Conservation (phyloP, 2,113 vertebrate species). For the Cairina moschata region DNA sequence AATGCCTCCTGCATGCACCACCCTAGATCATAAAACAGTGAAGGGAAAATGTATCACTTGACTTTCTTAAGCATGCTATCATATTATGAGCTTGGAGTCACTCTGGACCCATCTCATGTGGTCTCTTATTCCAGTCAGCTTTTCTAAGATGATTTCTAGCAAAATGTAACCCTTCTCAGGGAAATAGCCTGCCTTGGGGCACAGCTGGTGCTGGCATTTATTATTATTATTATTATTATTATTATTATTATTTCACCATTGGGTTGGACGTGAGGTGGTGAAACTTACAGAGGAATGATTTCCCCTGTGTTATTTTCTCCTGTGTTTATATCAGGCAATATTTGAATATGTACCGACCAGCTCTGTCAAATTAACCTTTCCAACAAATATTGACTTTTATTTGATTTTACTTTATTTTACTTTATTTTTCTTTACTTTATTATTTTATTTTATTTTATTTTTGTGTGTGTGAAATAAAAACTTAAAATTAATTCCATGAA, state of each 20-base stretch:
- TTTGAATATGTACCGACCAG: neutral
- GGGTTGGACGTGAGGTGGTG: neutral
- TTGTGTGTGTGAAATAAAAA: neutral
- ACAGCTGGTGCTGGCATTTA: neutral
- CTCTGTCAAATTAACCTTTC: neutral
- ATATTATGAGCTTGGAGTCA: neutral
- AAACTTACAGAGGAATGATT: neutral
- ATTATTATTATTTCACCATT: neutral
- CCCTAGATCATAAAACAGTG: neutral
- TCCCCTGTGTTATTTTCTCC: neutral
- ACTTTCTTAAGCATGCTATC: neutral
- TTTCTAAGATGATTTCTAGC: neutral
- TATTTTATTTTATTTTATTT: too few species aligned
- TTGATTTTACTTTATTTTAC: too few species aligned
- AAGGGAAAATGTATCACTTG: neutral
- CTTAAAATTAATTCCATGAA: neutral
- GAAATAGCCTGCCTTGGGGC: rapidly evolving
- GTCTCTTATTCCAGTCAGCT: neutral
- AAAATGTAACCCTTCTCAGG: neutral
- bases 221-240: too few species aligned
- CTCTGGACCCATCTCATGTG: neutral
- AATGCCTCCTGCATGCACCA: rapidly evolving
- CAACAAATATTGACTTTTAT: neutral
- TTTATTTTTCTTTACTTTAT: too few species aligned
- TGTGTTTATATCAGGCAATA: neutral